These are phyloP conservation scores for Sminthurides aquaticus DNA, from an alignment of 2,888 invertebrate genomes.

Conservation along the genomic window DNA sequence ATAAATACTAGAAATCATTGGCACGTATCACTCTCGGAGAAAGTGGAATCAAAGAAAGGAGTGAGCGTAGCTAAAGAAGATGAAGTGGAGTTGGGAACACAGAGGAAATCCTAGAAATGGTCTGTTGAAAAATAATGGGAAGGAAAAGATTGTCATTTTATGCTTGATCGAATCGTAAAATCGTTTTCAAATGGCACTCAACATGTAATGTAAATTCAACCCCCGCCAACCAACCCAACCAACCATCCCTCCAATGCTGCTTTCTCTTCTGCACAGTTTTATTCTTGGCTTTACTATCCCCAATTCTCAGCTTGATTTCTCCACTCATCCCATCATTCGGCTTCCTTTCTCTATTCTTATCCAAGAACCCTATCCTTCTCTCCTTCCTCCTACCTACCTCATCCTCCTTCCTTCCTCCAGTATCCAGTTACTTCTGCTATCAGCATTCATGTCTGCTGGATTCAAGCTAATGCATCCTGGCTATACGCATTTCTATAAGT, in stretches of 20 bases:
- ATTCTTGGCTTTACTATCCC: too few relatives aligned
- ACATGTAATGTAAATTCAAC: slow-evolving; percentile 8
- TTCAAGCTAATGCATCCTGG: neutral
- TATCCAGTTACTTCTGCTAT: too few relatives aligned
- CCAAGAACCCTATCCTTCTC: too few relatives aligned
- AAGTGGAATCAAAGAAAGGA: neutral
- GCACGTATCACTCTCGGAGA: neutral
- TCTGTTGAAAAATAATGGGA: slow-evolving; percentile 43
- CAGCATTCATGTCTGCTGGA: neutral
- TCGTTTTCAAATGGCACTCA: slow-evolving; percentile 43
- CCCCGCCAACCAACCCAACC: slow-evolving; percentile 10
- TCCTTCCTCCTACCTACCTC: too few relatives aligned
- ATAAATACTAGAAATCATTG: neutral
- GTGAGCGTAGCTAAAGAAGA: neutral
- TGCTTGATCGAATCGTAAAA: slow-evolving; percentile 44
- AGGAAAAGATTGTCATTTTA: slow-evolving; percentile 44
- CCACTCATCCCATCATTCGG: too few relatives aligned
- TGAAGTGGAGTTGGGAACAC: slow-evolving; percentile 7
- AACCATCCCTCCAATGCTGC: neutral
- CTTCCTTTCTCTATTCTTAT: too few relatives aligned
- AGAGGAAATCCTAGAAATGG: slow-evolving; percentile 31
- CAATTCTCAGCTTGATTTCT: too few relatives aligned
- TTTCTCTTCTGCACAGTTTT: too few relatives aligned
- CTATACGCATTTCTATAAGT: neutral
- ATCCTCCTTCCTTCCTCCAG: too few relatives aligned